Conservation (phyloP, 2,113 vertebrate genomes). For the Xerus inauris region DNA sequence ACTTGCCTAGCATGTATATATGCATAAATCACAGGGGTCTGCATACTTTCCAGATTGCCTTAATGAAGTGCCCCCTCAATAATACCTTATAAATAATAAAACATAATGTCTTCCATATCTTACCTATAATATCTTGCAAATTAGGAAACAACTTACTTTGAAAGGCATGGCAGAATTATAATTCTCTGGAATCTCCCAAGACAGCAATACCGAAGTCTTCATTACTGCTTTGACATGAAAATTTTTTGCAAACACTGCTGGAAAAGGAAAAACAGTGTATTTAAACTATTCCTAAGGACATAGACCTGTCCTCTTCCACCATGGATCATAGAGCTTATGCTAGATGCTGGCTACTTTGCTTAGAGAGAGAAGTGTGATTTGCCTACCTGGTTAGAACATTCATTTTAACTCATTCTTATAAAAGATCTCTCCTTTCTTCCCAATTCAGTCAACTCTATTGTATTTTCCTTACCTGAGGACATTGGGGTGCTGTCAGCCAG, state of each 20-base stretch:
- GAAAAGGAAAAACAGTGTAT: slow-evolving; percentile 96
- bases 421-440: slow-evolving; percentile 64
- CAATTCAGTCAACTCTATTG: slow-evolving; percentile 64
- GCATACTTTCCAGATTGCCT: not conserved
- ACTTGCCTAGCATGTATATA: not conserved
- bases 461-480: slow-evolving; percentile 88
- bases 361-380: slow-evolving; percentile 63
- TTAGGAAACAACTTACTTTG: slow-evolving; percentile 91
- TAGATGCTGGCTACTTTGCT: slow-evolving; percentile 56
- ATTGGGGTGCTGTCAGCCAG: slow-evolving; percentile 84
- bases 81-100: too few relatives aligned
- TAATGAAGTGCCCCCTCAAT: not conserved
- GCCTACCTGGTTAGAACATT: slow-evolving; percentile 83
- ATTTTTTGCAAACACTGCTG: slow-evolving; percentile 99
- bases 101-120: not conserved
- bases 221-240: slow-evolving; percentile 99
- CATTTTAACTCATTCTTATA: slow-evolving; percentile 77
- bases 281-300: slow-evolving; percentile 90
- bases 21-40: accelerated
- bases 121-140: slow-evolving; percentile 11
- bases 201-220: slow-evolving; percentile 98
- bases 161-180: slow-evolving; percentile 99
- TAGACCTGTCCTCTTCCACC: slow-evolving; percentile 64
- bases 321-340: slow-evolving; percentile 11
- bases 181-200: slow-evolving; percentile 99